Conservation (phyloP, 2,888 invertebrate genomes). For the Perizoma flavofasciatum region DNA sequence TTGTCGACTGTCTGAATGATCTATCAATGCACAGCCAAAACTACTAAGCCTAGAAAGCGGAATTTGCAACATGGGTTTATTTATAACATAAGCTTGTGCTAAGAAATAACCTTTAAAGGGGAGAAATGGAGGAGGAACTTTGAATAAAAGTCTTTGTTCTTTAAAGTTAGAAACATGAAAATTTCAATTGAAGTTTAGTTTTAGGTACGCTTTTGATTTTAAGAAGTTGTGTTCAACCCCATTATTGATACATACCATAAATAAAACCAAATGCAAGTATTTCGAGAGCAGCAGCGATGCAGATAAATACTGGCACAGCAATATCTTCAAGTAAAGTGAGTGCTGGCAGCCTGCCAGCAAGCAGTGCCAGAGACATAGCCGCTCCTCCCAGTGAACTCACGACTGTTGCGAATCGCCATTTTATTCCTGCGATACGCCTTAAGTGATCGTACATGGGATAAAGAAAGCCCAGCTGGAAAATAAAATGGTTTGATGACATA, state of each 20-base stretch:
- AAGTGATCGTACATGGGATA: constrained; percentile 65
- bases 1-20: too few relatives aligned
- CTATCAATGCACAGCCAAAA: too few relatives aligned
- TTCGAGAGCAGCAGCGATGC: constrained; percentile 57
- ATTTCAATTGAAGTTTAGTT: too few relatives aligned
- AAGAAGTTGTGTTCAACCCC: too few relatives aligned
- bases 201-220: too few relatives aligned
- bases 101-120: too few relatives aligned
- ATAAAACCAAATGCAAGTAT: constrained; percentile 63
- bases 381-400: constrained; percentile 51
- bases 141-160: too few relatives aligned
- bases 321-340: constrained; percentile 57
- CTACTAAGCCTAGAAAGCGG: too few relatives aligned
- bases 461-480: constrained; percentile 59
- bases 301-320: constrained; percentile 58
- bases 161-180: too few relatives aligned
- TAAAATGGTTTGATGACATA: not conserved
- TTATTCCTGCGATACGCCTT: constrained; percentile 55
- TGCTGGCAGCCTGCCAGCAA: constrained; percentile 52
- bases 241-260: constrained; percentile 55
- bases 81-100: too few relatives aligned
- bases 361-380: constrained; percentile 43
- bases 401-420: constrained; percentile 60
- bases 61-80: too few relatives aligned
- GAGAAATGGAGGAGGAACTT: too few relatives aligned